These are phyloP conservation scores for Platygyra sinensis DNA, from an alignment of 64 coral and sea anemone genomes.

Conservation along the genomic window DNA sequence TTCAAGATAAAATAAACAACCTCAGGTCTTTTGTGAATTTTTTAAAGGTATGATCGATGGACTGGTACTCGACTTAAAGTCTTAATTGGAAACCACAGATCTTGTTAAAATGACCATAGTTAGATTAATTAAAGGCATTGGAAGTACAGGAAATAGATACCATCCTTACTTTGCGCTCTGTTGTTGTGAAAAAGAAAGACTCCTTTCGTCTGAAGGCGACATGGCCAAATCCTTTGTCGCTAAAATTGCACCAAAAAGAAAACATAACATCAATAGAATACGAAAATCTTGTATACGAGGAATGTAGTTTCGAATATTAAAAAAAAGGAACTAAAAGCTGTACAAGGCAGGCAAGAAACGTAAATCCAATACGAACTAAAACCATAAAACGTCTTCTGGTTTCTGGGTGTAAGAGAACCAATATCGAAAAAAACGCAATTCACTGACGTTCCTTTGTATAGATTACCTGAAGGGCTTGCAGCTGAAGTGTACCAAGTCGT, in stretches of 20 bases:
- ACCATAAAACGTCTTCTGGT: background rate
- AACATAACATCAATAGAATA: background rate
- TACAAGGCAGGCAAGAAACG: background rate
- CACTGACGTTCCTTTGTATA: background rate
- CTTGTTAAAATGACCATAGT: too few species aligned
- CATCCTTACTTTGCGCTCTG: background rate
- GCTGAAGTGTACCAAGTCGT: constrained; percentile 64
- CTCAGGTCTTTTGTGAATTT: too few species aligned
- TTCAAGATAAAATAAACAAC: too few species aligned
- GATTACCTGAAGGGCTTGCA: constrained; percentile 41
- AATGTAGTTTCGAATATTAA: background rate
- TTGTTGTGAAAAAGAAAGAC: background rate
- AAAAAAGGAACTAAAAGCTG: background rate
- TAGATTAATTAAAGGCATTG: too few species aligned
- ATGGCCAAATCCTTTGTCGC: background rate
- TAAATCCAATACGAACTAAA: background rate
- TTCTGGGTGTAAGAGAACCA: background rate
- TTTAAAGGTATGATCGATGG: too few species aligned
- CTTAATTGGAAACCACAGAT: too few species aligned
- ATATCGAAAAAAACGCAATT: constrained; percentile 9
- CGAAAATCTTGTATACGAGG: background rate
- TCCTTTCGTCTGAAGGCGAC: background rate
- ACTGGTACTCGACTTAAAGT: too few species aligned
- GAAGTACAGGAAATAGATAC: background rate
- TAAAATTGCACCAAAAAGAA: constrained; percentile 26